Conservation (phyloP, 2,113 vertebrate species). For the Columba livia region DNA sequence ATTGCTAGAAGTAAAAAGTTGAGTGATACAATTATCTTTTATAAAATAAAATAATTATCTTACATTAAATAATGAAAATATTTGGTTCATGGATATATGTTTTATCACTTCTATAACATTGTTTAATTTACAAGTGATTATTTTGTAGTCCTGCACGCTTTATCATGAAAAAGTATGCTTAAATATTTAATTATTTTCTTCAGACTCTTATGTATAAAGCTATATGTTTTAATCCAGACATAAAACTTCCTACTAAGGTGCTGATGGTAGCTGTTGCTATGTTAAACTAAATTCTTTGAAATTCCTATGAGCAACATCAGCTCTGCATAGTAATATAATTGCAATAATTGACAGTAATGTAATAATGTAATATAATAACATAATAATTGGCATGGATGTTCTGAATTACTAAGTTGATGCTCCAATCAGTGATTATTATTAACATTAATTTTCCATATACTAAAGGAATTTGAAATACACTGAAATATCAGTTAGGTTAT, state of each 20-base stretch:
- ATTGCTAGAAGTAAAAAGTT: neutral
- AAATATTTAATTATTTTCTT: neutral
- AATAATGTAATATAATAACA: neutral
- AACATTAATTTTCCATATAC: neutral
- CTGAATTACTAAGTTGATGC: neutral
- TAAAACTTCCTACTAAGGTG: neutral
- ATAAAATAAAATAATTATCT: neutral
- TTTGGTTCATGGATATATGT: neutral
- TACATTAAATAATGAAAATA: neutral
- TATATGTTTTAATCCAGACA: neutral
- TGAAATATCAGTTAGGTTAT: neutral
- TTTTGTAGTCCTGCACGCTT: neutral
- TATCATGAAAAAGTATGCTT: neutral
- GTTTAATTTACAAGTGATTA: neutral
- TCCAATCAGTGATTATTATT: neutral
- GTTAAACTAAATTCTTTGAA: neutral
- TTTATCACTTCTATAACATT: neutral
- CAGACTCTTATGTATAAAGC: neutral
- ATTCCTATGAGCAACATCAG: neutral
- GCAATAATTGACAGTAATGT: slow-evolving; percentile 5
- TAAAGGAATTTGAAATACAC: neutral
- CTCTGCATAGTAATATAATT: neutral
- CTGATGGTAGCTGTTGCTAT: neutral
- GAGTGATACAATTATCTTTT: neutral
- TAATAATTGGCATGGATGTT: neutral